Base-by-base conservation (phyloP, 30 jellyfish, hydroid and myxozoan species). In the Rhopilema esculentum region DNA sequence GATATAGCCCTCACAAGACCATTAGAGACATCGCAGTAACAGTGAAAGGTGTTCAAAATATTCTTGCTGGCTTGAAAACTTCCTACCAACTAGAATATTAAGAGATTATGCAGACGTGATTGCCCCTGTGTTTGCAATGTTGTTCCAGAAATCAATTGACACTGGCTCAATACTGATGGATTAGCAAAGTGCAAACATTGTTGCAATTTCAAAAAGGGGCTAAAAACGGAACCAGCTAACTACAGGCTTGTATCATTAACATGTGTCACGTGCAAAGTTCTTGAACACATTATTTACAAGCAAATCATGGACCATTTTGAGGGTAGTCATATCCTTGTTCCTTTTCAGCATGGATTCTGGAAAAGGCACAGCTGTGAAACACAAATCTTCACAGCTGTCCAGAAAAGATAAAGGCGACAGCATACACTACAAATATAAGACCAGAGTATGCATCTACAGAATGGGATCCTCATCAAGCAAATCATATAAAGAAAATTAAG, bases 391-490 rank as follows among this genome's bases (percentile, higher is more conserved):
- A 74, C 72, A 51, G 72, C 69, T 33, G 85, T 74, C 85, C 85
- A 74, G 74, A 74, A 74, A 74, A 19, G 72, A 51, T 19, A 19
- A 74, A 74, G 49, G 85, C 72, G 50, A 74, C 21, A 74, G 74
- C 75, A 40, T 74, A 74, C 72, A 74, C 74, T 29, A 74, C 71
- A 49, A 49, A 27, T 27, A 48, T 74, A 49, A 49, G 85, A 74
- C 85, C 85, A 30, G 85, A 74, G 85, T 74, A 74, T 74, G 85
- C 85, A 51, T 49, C 72, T 40, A 74, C 85, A 69, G 72, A 20
- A 49, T 74, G 85, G 85, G 74, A 74, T 51, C 74, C 32, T 40
- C 70, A 73, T 49, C 72, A 74, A 40, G 49, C 69, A 51, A 49
- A 74, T 40, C 32, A 30, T 74, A 74, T 51, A 30, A 51, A 74